phyloP scores from a whole-genome alignment of 2,888 invertebrate species.

The Drosophila koepferae region DNA sequence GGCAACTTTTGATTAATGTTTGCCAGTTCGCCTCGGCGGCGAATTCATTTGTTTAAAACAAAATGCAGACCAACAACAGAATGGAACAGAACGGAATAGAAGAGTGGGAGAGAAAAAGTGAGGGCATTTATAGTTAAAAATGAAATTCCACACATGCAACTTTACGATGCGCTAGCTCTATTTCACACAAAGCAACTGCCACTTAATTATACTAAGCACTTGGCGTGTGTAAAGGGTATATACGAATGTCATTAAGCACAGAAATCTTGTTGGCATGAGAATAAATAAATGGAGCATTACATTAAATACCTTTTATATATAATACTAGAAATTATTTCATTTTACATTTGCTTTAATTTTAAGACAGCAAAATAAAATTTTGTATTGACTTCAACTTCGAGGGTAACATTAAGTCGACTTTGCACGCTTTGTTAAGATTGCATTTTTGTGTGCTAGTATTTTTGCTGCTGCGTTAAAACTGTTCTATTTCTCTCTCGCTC shows the following conservation, averaged over 20 bases:
- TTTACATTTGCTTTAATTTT: not conserved
- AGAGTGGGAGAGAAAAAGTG: not conserved
- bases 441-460: slow-evolving; percentile 20
- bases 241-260: not conserved
- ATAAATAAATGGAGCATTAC: not conserved
- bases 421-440: slow-evolving; percentile 8
- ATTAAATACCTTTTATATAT: not conserved
- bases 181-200: slow-evolving; percentile 9
- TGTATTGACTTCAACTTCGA: not conserved
- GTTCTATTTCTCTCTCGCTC: slow-evolving; percentile 6
- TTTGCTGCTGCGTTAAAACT: slow-evolving; percentile 36
- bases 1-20: slow-evolving; percentile 77
- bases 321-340: not conserved
- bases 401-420: not conserved
- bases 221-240: not conserved
- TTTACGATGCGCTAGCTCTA: slow-evolving; percentile 25
- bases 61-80: slow-evolving; percentile 40
- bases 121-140: not conserved
- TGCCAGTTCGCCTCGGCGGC: slow-evolving; percentile 69
- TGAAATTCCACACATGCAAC: not conserved
- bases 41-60: slow-evolving; percentile 78
- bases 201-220: slow-evolving; percentile 20
- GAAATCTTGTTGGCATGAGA: not conserved
- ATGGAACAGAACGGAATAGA: not conserved
- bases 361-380: not conserved